Conservation (phyloP, 2,113 vertebrate genomes). For the Cheilinus undulatus region DNA sequence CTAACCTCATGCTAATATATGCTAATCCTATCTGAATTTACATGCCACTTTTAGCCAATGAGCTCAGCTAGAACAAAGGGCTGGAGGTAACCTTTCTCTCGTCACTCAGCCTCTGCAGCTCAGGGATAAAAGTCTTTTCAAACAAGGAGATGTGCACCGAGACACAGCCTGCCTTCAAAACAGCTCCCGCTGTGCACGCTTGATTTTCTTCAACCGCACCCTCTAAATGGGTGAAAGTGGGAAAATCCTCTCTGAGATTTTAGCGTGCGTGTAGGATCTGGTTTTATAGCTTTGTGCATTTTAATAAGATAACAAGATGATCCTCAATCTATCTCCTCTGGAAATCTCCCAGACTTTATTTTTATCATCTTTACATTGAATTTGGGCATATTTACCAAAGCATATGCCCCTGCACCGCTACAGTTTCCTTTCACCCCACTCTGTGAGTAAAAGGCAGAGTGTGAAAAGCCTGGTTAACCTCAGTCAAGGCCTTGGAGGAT, state of each 20-base stretch:
- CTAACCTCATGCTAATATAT: constrained; percentile 64
- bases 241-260: constrained; percentile 30
- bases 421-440: constrained; percentile 41
- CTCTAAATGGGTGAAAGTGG: constrained; percentile 34
- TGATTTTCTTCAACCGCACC: constrained; percentile 40
- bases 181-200: constrained; percentile 14
- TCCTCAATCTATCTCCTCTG: constrained; percentile 1
- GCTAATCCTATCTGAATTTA: constrained; percentile 60
- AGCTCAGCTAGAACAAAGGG: constrained; percentile 62
- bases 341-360: not conserved
- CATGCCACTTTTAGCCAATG: constrained; percentile 51
- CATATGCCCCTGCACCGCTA: constrained; percentile 28
- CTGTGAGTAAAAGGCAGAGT: constrained; percentile 56
- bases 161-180: constrained; percentile 43
- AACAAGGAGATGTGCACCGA: constrained; percentile 28
- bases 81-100: constrained; percentile 57
- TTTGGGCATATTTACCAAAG: constrained; percentile 37
- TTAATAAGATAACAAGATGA: constrained; percentile 27
- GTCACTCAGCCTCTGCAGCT: constrained; percentile 46
- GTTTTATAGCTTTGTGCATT: constrained; percentile 29
- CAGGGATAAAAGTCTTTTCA: constrained; percentile 44
- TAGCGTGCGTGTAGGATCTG: not conserved
- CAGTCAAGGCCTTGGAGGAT: constrained; percentile 64
- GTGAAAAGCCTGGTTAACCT: constrained; percentile 78
- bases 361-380: not conserved